Evolutionary conservation across 2,113 vertebrate species (phyloP).

Genomic region (Gasterosteus nipponicus): DNA sequence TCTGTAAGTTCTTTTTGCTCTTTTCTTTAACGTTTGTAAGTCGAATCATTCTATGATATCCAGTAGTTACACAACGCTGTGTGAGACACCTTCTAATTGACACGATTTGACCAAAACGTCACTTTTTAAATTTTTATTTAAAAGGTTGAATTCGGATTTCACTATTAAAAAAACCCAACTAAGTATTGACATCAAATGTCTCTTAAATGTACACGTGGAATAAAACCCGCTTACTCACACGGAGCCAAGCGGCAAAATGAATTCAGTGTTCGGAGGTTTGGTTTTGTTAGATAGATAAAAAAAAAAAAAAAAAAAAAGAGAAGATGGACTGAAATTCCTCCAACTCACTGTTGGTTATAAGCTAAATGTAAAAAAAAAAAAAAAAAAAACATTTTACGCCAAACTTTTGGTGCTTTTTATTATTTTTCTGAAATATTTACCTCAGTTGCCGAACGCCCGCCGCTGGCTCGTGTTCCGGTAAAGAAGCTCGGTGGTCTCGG

Average conservation of each 20-base stretch:
- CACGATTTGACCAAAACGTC: constrained; percentile 31
- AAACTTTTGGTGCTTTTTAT: constrained; percentile 71
- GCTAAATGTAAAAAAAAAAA: constrained; percentile 45
- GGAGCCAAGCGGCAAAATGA: constrained; percentile 37
- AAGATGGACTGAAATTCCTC: constrained; percentile 49
- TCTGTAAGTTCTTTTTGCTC: constrained; percentile 48
- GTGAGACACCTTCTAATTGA: constrained; percentile 30
- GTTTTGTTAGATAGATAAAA: not conserved
- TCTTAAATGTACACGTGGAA: constrained; percentile 47
- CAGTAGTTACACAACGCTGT: constrained; percentile 55
- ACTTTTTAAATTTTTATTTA: constrained; percentile 42
- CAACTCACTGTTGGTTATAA: constrained; percentile 59
- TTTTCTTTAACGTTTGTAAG: constrained; percentile 61
- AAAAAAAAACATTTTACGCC: constrained; percentile 48
- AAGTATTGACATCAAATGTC: constrained; percentile 69
- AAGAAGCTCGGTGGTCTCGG: constrained; percentile 65
- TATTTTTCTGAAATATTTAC: constrained; percentile 62
- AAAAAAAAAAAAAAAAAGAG: constrained; percentile 8
- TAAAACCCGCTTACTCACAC: constrained; percentile 61
- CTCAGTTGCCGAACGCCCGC: constrained; percentile 65
- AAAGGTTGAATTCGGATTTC: constrained; percentile 59
- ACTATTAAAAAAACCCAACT: constrained; percentile 30
- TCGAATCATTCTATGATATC: constrained; percentile 55
- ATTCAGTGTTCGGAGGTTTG: constrained; percentile 42
- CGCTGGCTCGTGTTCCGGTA: constrained; percentile 55